Evolutionary conservation across 1,140 invertebrate genomes (phyloP), one percentile per base, ranked within the genome.

Genomic region (Drosophila saltans): DNA sequence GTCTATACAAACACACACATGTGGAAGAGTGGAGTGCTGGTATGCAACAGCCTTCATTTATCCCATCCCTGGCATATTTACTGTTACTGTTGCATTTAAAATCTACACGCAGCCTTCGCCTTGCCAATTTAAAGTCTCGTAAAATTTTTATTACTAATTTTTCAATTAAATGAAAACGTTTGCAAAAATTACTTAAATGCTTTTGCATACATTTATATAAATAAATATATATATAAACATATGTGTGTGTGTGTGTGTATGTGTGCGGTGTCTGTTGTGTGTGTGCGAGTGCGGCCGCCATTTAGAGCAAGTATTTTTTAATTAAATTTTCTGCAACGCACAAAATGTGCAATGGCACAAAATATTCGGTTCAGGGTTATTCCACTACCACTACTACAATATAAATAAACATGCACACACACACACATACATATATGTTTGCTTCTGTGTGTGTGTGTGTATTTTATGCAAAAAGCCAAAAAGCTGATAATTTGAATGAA

Each of bases 241-340:
- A 41, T 67, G 9, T 62, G 5, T 21, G 9, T 56, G 6, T 28
- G 26, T 16, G 6, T 58, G 61, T 55, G 61, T 68, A 56, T 71
- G 66, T 65, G 59, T 61, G 59, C 40, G 28, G 10, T 61, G 43
- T 60, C 16, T 52, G 45, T 48, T 30, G 6, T 48, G 11, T 67
- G 52, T 45, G 56, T 67, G 33, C 60, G 59, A 58, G 79, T 69
- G 36, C 56, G 74, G 26, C 28, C 59, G 71, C 78, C 72, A 79
- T 86, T 86, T 86, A 70, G 79, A 80, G 83, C 72, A 88, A 77
- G 75, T 88, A 86, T 86, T 86, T 81, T 86, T 86, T 86, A 86
- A 86, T 86, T 86, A 86, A 83, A 86, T 86, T 86, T 86, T 88
- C 69, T 66, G 52, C 28, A 65, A 66, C 41, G 57, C 30, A 63